Evolutionary conservation across 2,797 vertebrate genomes (phyloP).

Genomic region (Hemitrygon akajei): DNA sequence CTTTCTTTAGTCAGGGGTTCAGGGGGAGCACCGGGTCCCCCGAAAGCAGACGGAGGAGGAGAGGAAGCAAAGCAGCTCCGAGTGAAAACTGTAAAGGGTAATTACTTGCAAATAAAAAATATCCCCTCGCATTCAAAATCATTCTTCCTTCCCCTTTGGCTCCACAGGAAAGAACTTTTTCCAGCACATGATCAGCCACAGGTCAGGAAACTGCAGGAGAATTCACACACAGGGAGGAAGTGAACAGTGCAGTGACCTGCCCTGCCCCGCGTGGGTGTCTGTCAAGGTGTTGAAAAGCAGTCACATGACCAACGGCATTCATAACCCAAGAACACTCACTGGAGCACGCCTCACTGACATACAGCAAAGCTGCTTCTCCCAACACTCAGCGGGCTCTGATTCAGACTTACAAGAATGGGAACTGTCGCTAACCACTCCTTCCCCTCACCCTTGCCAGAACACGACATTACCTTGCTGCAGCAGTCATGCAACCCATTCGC

Average conservation of each 20-base stretch:
- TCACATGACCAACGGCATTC: too few species aligned
- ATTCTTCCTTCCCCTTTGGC: not conserved
- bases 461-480: too few species aligned
- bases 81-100: not conserved
- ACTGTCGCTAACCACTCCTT: too few species aligned
- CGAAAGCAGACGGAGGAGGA: not conserved
- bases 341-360: not conserved
- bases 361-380: too few species aligned
- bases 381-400: too few species aligned
- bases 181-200: not conserved
- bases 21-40: too few species aligned
- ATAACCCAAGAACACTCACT: too few species aligned
- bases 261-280: not conserved
- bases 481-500: too few species aligned
- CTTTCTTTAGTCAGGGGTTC: not conserved
- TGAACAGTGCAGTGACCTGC: not conserved
- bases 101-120: not conserved
- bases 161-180: not conserved
- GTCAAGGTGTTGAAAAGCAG: not conserved
- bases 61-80: too few species aligned
- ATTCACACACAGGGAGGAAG: not conserved
- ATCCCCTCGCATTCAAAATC: not conserved
- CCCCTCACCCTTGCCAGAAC: too few species aligned
- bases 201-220: not conserved
- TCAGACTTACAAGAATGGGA: too few species aligned